A percentile compares a stretch with the other conserved stretches of the same genome.
Conservation (phyloP, 1,140 invertebrate genomes). For the Pararge aegeria region DNA sequence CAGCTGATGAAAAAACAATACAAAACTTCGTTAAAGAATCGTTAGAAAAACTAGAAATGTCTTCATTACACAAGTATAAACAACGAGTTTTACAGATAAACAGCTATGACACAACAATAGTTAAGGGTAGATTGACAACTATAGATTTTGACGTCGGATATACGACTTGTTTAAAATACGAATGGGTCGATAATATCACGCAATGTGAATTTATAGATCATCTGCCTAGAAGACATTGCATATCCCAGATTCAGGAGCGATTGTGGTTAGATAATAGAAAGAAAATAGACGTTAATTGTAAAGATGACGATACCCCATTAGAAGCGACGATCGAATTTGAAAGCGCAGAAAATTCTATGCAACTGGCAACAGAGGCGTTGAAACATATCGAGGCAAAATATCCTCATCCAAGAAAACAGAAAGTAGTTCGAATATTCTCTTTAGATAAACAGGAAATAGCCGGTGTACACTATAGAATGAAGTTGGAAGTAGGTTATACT, state of each 20-base stretch:
- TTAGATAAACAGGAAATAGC: slow-evolving; percentile 67
- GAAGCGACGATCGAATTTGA: slow-evolving; percentile 56
- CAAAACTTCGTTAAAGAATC: slow-evolving; percentile 49
- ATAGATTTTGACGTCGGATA: slow-evolving; percentile 70
- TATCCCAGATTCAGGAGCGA: slow-evolving; percentile 81
- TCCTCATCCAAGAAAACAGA: slow-evolving; percentile 62
- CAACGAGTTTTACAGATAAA: slow-evolving; percentile 56
- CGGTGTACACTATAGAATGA: slow-evolving; percentile 69
- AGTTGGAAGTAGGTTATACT: slow-evolving; percentile 65
- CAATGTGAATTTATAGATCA: slow-evolving; percentile 61
- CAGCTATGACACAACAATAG: slow-evolving; percentile 53
- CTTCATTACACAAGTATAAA: slow-evolving; percentile 56
- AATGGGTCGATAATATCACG: slow-evolving; percentile 51
- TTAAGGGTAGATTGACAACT: slow-evolving; percentile 47
- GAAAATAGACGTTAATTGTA: slow-evolving; percentile 76
- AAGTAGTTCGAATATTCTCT: slow-evolving; percentile 66
- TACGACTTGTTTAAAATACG: slow-evolving; percentile 66
- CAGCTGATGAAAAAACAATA: slow-evolving; percentile 41
- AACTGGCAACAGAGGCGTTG: slow-evolving; percentile 57
- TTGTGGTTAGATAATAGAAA: slow-evolving; percentile 81
- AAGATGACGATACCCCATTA: slow-evolving; percentile 61
- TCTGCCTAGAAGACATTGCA: slow-evolving; percentile 72
- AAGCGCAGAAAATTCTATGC: slow-evolving; percentile 49
- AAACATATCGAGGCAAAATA: slow-evolving; percentile 73
- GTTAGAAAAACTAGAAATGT: slow-evolving; percentile 59